phyloP scores from a whole-genome alignment of 2,888 invertebrate species.

The Latrodectus hesperus region DNA sequence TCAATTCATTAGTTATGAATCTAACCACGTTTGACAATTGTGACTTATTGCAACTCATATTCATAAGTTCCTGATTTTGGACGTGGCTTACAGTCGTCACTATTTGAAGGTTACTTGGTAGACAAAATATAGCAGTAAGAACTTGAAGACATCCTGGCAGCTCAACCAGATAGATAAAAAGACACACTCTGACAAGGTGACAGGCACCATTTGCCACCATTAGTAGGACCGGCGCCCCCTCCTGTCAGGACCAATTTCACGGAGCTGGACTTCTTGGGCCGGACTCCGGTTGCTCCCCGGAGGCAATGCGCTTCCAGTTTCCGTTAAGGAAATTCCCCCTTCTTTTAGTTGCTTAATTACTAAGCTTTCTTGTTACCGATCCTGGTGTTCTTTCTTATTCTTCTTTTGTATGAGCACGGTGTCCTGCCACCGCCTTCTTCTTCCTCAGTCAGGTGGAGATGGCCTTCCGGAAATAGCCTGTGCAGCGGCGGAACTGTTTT shows the following conservation, averaged over 20 bases:
- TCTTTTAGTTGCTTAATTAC: constrained; percentile 60
- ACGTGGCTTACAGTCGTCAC: too few species aligned
- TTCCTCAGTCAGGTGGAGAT: constrained; percentile 21
- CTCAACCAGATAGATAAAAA: constrained; percentile 57
- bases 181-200: constrained; percentile 61
- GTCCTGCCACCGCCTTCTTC: background rate
- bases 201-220: constrained; percentile 69
- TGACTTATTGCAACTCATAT: too few species aligned
- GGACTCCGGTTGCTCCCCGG: constrained; percentile 42
- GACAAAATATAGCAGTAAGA: background rate
- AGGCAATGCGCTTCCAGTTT: constrained; percentile 41
- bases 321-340: constrained; percentile 64
- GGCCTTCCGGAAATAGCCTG: background rate
- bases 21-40: too few species aligned
- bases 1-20: too few species aligned
- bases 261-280: constrained; percentile 60
- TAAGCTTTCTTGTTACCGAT: constrained; percentile 22
- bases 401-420: constrained; percentile 19
- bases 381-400: background rate
- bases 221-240: constrained; percentile 58
- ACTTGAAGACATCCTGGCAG: constrained; percentile 20
- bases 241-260: constrained; percentile 68
- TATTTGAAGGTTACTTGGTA: too few species aligned
- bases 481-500: too few species aligned
- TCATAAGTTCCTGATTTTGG: too few species aligned